A percentile compares a stretch with the other conserved stretches of the same genome.
Conservation (phyloP, 2,113 vertebrate genomes). For the Chunga burmeisteri region DNA sequence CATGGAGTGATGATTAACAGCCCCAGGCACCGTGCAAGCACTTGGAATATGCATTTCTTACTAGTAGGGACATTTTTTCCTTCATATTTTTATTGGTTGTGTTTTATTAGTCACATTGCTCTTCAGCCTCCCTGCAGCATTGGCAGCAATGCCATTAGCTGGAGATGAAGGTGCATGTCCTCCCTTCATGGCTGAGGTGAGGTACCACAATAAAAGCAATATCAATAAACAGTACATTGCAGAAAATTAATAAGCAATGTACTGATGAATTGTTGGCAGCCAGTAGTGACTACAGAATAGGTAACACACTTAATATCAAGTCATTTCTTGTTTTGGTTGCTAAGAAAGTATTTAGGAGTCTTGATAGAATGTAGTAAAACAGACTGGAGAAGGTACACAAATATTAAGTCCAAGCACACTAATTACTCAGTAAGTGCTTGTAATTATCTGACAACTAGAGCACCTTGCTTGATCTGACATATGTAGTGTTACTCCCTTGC, state of each 20-base stretch:
- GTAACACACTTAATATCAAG: not conserved
- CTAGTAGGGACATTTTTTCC: slow-evolving; percentile 51
- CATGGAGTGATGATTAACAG: slow-evolving; percentile 18
- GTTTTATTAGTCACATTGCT: slow-evolving; percentile 53
- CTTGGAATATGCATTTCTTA: slow-evolving; percentile 45
- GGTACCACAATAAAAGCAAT: slow-evolving; percentile 37
- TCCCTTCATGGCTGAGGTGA: slow-evolving; percentile 39
- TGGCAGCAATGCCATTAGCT: slow-evolving; percentile 11
- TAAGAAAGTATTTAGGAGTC: not conserved
- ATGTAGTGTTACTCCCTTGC: not conserved
- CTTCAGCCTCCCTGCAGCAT: slow-evolving; percentile 60
- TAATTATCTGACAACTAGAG: not conserved
- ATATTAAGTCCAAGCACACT: not conserved
- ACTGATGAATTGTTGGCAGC: not conserved
- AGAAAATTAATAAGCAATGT: slow-evolving; percentile 40
- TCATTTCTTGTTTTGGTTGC: not conserved
- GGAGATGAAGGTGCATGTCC: slow-evolving; percentile 25
- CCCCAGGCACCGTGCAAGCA: not conserved
- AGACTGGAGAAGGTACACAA: not conserved
- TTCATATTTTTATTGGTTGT: slow-evolving; percentile 66
- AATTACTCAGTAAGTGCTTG: not conserved
- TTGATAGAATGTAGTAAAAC: not conserved
- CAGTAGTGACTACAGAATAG: not conserved
- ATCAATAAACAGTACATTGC: slow-evolving; percentile 22
- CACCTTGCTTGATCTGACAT: not conserved